Evolutionary conservation across 2,797 vertebrate species (phyloP).

Genomic region (Cuculus canorus): DNA sequence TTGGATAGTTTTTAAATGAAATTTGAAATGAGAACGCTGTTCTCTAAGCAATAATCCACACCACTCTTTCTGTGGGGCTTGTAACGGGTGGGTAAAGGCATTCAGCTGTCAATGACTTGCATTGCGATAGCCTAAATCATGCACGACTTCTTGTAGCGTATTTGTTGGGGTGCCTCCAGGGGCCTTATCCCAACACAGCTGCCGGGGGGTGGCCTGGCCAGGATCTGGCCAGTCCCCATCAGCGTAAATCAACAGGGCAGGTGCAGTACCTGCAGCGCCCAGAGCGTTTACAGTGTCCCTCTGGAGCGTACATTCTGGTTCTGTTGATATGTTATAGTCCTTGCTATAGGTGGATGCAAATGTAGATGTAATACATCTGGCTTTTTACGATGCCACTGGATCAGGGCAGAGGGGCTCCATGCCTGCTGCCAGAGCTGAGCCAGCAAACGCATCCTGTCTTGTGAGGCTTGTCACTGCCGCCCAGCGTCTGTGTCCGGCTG

Average conservation of each 20-base stretch:
- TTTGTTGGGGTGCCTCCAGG: fast-evolving
- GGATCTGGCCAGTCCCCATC: fast-evolving
- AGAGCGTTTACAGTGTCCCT: fast-evolving
- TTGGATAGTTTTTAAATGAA: conserved; percentile 30
- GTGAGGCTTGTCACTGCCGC: neutral
- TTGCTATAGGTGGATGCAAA: neutral
- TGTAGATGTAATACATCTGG: neutral
- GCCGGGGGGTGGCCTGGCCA: neutral
- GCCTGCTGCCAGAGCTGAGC: conserved; percentile 1
- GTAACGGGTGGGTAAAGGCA: neutral
- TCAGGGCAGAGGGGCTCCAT: neutral
- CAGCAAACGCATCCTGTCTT: neutral
- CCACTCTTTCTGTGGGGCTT: neutral
- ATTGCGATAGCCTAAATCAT: neutral
- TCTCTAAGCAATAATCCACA: neutral
- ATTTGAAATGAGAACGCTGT: neutral
- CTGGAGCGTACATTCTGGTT: fast-evolving
- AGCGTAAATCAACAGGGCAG: fast-evolving
- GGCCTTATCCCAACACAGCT: fast-evolving
- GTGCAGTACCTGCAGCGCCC: fast-evolving
- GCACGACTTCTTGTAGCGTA: fast-evolving
- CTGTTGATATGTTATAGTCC: fast-evolving
- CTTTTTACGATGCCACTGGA: neutral
- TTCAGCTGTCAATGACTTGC: neutral
- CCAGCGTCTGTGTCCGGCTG: neutral